Evolutionary conservation across 2,797 vertebrate genomes (phyloP), one percentile per base, ranked within the genome.

Genomic region (Coregonus suidteri): DNA sequence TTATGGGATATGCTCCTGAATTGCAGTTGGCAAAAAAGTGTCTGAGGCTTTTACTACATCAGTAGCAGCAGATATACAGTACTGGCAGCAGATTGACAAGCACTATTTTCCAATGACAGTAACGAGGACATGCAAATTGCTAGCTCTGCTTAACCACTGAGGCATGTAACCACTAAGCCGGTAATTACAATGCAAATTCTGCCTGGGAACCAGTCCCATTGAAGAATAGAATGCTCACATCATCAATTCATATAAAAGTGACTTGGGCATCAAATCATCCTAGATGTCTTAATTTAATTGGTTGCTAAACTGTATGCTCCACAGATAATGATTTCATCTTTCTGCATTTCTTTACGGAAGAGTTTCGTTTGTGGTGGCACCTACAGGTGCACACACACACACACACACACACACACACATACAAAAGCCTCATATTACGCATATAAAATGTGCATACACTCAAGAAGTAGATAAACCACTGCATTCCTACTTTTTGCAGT

Each of bases 141-240:
- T 77, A 77, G 25, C 70, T 15, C 54, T 77, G 69, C 69, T 77
- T 77, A 77, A 67, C 76, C 59, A 54, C 18, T 47, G 67, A 77
- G 70, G 76, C 71, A 73, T 77, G 59, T 66, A 77, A 53, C 70
- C 47, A 47, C 76, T 77, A 73, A 77, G 76, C 41, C 34, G 15
- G 59, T 77, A 77, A 77, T 77, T 77, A 65, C 34, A 71, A 77
- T 71, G 76, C 70, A 72, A 77, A 67, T 77, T 73, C 59, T 54
- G 59, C 31, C 47, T 66, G 71, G 75, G 59, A 77, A 67, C 70
- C 25, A 51, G 18, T 73, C 59, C 76, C 70, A 77, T 9, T 77
- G 72, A 30, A 66, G 47, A 77, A 77, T 73, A 37, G 41, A 73
- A 66, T 35, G 37, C 13, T 72, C 70, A 72, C 69, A 73, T 77